phyloP scores from a whole-genome alignment of 1,140 invertebrate species.

The Hestina assimilis region DNA sequence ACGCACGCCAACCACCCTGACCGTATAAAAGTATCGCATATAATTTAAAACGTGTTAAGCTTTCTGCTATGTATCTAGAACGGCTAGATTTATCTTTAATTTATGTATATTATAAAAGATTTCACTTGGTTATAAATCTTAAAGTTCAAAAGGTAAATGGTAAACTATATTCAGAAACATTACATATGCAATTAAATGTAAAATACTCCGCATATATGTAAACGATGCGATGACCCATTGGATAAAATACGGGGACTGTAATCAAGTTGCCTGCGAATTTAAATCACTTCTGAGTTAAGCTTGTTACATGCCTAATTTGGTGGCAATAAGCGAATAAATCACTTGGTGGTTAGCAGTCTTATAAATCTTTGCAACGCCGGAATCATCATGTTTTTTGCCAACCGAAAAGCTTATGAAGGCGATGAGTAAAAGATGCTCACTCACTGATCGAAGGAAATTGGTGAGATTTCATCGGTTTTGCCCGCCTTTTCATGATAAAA shows the following conservation, averaged over 20 bases:
- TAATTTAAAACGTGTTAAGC: background rate
- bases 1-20: background rate
- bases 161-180: background rate
- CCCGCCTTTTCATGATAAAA: too few species aligned
- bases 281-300: too few species aligned
- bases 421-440: too few species aligned
- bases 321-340: too few species aligned
- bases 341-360: too few species aligned
- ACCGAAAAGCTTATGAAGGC: too few species aligned
- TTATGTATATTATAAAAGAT: conserved; percentile 13
- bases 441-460: too few species aligned
- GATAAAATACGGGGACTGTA: background rate
- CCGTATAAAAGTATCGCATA: background rate
- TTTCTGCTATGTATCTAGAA: conserved; percentile 6
- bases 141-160: conserved; percentile 14
- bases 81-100: conserved; percentile 6
- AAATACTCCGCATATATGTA: background rate
- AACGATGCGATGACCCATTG: background rate
- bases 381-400: too few species aligned
- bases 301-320: too few species aligned
- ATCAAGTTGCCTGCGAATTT: background rate
- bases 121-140: conserved; percentile 11
- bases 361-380: too few species aligned
- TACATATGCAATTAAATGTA: background rate
- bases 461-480: too few species aligned